These are phyloP conservation scores for Scrobipalpa costella DNA, from an alignment of 2,888 invertebrate genomes.

Conservation along the genomic window DNA sequence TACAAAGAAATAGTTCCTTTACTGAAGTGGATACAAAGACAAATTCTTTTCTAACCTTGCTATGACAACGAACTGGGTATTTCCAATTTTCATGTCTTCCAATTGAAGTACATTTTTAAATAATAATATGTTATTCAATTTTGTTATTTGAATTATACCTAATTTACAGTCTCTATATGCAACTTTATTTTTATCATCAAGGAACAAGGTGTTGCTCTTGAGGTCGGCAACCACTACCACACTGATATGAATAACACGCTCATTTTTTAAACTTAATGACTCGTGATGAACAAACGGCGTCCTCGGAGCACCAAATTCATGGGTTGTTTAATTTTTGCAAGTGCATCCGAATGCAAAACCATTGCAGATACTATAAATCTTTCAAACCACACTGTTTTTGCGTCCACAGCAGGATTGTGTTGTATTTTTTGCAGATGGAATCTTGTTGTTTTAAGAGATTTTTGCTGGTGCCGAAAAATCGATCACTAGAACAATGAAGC, in stretches of 20 bases:
- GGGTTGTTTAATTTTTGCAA: constrained; percentile 17
- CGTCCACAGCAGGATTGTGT: not conserved
- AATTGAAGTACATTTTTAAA: too few species aligned
- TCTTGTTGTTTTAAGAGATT: not conserved
- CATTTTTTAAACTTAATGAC: constrained; percentile 34
- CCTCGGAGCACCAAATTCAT: constrained; percentile 9
- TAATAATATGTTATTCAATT: too few species aligned
- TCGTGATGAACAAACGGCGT: constrained; percentile 38
- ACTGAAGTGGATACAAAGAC: too few species aligned
- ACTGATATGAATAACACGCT: constrained; percentile 13
- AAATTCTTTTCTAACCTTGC: too few species aligned
- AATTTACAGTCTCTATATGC: too few species aligned
- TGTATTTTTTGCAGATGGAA: not conserved
- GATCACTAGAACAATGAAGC: too few species aligned
- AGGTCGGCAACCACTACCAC: not conserved
- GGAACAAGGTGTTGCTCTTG: not conserved
- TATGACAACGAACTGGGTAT: too few species aligned
- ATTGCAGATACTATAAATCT: constrained; percentile 16
- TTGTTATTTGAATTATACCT: too few species aligned
- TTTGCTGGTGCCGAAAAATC: not conserved
- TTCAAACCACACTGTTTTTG: not conserved
- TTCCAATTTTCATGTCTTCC: too few species aligned
- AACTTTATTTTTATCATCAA: not conserved
- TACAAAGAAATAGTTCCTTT: too few species aligned
- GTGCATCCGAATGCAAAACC: constrained; percentile 16